phyloP scores from a whole-genome alignment of 2,888 invertebrate genomes.

The Galeopsomyia nigrocyanea region DNA sequence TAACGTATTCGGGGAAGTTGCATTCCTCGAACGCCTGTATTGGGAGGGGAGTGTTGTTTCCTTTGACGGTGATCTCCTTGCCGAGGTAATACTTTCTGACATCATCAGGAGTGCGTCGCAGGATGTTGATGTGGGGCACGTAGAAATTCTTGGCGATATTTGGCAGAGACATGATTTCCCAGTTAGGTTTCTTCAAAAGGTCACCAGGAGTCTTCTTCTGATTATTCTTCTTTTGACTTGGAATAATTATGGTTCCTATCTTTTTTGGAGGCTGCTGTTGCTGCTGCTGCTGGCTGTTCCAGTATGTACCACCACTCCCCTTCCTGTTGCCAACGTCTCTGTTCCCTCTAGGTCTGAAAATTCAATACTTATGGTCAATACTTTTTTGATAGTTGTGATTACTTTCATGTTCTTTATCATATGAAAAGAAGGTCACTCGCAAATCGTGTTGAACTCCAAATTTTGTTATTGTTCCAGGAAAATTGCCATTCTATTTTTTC shows the following conservation, averaged over 20 bases:
- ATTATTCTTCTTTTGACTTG: conserved; percentile 58
- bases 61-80: conserved; percentile 91
- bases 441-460: background rate
- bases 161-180: conserved; percentile 83
- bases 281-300: conserved; percentile 63
- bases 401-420: no score
- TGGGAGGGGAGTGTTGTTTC: conserved; percentile 88
- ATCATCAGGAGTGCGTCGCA: conserved; percentile 79
- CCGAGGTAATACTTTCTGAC: conserved; percentile 81
- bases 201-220: conserved; percentile 78
- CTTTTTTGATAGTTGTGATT: conserved; percentile 8
- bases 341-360: conserved; percentile 64
- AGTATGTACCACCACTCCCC: conserved; percentile 62
- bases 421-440: background rate
- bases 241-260: conserved; percentile 52
- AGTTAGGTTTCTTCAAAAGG: conserved; percentile 82
- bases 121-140: conserved; percentile 82
- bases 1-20: conserved; percentile 88
- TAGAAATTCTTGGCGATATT: conserved; percentile 95
- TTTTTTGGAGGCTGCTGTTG: conserved; percentile 49
- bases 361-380: conserved; percentile 39
- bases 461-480: background rate
- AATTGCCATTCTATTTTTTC: no score
- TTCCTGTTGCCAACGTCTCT: conserved; percentile 64
- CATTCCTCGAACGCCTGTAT: conserved; percentile 92